Base-by-base conservation (phyloP, 2,797 vertebrate species). In the Graptemys geographica region DNA sequence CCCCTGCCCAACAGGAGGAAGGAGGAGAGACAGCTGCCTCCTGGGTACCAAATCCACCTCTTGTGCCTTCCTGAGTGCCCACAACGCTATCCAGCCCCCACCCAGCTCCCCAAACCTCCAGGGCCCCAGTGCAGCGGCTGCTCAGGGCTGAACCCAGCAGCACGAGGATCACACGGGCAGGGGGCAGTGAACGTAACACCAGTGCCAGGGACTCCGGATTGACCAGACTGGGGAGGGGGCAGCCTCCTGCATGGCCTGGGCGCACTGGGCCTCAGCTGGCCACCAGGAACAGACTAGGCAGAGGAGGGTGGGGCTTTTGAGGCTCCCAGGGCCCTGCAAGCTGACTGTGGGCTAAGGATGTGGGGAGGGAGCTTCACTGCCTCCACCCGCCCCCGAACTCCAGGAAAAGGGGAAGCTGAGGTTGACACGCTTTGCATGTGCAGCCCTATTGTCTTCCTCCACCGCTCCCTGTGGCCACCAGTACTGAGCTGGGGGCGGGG, bases 381-480 rank as follows among this genome's bases (percentile, higher is more conserved):
- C 93, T 89, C 95, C 86, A 88, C 87, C 84, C 74, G 11, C 62
- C 76, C 81, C 84, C 59, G 33, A 0, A 78, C 52, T 44, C 41
- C 72, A 62, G 91, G 52, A 80, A 96, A 97, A 97, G 8, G 37
- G 94, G 96, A 97, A 97, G 19, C 91, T 59, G 94, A 0, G 5
- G 55, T 86, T 1, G 0, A 37, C 51, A 33, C 16, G 59, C 57
- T 90, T 89, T 92, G 91, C 91, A 95, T 74, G 0, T 92, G 85
- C 76, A 79, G 92, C 90, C 53, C 11, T 33, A 0, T 12, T 84
- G 86, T 79, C 52, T 15, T 86, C 94, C 79, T 78, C 25, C 2
- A 2, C 0, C 47, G 74, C 15, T 52, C 33, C 57, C 47, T 55
- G 11, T 86, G 79, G 31, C 33, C 79, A 49, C 19, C 65, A 72